Evolutionary conservation across 2,888 invertebrate species (phyloP).

Genomic region (Lamellibrachia satsuma): DNA sequence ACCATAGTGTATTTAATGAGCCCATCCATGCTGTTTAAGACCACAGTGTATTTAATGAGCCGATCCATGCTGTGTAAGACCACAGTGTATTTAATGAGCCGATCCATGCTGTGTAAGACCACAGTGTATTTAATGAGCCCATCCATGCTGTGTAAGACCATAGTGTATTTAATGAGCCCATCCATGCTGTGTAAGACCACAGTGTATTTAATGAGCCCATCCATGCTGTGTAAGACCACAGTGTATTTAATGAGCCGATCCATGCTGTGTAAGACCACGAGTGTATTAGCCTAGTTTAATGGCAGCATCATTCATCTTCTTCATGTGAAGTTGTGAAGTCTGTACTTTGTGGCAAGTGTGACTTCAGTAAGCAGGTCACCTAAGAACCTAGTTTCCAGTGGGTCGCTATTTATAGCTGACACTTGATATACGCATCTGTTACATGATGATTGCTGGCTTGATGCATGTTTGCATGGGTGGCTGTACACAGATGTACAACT

Average conservation of each 20-base stretch:
- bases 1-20: too few species aligned
- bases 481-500: neutral
- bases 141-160: neutral
- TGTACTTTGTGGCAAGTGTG: neutral
- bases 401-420: neutral
- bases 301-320: neutral
- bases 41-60: neutral
- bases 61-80: neutral
- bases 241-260: neutral
- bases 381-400: neutral
- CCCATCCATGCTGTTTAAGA: neutral
- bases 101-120: neutral
- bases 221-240: neutral
- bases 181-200: neutral
- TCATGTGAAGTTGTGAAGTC: neutral
- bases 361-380: slow-evolving; percentile 17
- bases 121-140: neutral
- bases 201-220: neutral
- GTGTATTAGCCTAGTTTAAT: neutral
- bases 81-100: too few species aligned
- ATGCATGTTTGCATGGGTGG: neutral
- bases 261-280: neutral
- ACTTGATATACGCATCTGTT: slow-evolving; percentile 17
- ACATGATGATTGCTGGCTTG: neutral
- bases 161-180: too few species aligned